Conservation (phyloP, 1,140 invertebrate genomes). For the Rhopalosiphum padi region DNA sequence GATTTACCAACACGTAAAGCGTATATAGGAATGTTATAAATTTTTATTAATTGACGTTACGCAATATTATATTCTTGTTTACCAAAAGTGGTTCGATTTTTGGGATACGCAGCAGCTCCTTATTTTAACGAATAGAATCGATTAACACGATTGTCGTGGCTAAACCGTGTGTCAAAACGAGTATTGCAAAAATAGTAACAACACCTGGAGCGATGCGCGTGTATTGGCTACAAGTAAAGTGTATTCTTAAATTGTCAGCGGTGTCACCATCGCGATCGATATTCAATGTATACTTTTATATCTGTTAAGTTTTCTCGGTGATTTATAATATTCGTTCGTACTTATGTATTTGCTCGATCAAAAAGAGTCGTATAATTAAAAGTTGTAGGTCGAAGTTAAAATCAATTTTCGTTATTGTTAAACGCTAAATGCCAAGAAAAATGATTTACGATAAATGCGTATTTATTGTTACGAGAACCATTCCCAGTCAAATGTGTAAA, state of each 20-base stretch:
- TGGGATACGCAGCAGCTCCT: neutral
- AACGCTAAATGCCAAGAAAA: too few relatives aligned
- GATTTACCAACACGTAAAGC: neutral
- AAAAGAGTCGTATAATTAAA: neutral
- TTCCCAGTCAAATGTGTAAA: neutral
- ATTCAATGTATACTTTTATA: neutral
- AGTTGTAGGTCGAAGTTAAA: too few relatives aligned
- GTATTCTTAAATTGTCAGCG: neutral
- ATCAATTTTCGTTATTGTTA: neutral
- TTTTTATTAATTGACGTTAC: conserved; percentile 6
- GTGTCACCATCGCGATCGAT: conserved; percentile 1
- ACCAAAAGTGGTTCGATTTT: conserved; percentile 47
- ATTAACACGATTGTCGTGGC: neutral
- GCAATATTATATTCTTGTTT: conserved; percentile 10
- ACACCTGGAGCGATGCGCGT: neutral
- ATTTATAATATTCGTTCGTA: neutral
- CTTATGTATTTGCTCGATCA: too few relatives aligned
- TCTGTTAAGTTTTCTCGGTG: neutral
- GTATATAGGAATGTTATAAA: neutral
- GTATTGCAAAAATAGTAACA: conserved; percentile 38
- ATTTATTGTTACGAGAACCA: neutral
- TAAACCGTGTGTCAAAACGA: neutral
- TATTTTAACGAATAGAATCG: conserved; percentile 29
- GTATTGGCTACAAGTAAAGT: neutral
- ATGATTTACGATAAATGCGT: neutral